Base-by-base conservation (phyloP, 2,797 vertebrate species). In the Knipowitschia caucasica region DNA sequence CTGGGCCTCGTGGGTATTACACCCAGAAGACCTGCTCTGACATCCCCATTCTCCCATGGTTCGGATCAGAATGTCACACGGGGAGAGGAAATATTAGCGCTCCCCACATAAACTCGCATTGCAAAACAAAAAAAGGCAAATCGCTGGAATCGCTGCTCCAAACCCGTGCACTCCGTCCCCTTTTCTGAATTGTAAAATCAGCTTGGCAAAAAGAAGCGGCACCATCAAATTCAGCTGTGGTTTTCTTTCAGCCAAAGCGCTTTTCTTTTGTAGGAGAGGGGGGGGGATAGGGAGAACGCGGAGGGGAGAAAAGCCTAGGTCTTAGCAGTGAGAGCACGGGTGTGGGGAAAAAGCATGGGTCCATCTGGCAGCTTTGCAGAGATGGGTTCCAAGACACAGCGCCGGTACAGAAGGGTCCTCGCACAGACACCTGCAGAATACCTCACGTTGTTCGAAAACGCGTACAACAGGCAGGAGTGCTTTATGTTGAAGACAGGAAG, bases 221-320 rank as follows among this genome's bases (percentile, higher is more conserved):
- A 85, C 88, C 90, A 89, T 89, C 86, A 89, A 88, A 91, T 89
- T 91, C 91, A 91, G 90, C 90, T 91, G 90, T 89, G 89, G 88
- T 89, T 89, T 87, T 88, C 88, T 86, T 88, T 88, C 87, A 91
- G 90, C 91, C 91, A 92, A 92, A 89, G 88, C 89, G 84, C 88
- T 89, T 91, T 90, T 89, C 89, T 90, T 90, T 89, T 90, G 88
- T 89, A 75, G 66, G 65, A 67, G 45, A 12, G 38, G 62, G 52
- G 40, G 10, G 20, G 18, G 1, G 65, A 59, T 60, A 43, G 36
- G 10, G 58, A 63, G 67, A 71, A 65, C 75, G 68, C 69, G 64
- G 69, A 69, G 78, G 78, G 78, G 78, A 87, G 88, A 88, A 90
- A 90, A 89, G 90, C 85, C 88, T 83, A 89, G 89, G 91, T 91